Percentiles rank a stretch among this genome's conserved stretches.
These are phyloP conservation scores for Meghimatium bilineatum DNA, from an alignment of 2,888 invertebrate species.

Conservation along the genomic window DNA sequence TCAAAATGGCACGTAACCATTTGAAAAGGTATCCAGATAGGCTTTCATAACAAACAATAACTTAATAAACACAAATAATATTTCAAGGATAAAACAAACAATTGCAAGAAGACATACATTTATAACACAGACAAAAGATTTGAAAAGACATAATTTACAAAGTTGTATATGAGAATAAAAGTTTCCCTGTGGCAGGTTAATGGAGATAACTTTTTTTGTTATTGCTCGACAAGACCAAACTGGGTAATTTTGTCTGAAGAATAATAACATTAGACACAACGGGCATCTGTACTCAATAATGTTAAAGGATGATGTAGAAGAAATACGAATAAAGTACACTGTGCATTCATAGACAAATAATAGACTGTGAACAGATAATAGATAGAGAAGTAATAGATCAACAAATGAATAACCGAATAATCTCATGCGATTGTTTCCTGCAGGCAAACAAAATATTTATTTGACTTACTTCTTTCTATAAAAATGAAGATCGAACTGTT, in stretches of 20 bases:
- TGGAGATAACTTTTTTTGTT: too few relatives aligned
- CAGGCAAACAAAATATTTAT: not conserved
- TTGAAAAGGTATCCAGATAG: too few relatives aligned
- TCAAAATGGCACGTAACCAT: too few relatives aligned
- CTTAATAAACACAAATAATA: too few relatives aligned
- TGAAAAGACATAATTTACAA: too few relatives aligned
- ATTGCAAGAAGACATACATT: too few relatives aligned
- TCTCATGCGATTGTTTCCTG: slow-evolving; percentile 10
- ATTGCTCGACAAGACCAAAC: too few relatives aligned
- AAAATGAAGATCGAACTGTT: slow-evolving; percentile 22
- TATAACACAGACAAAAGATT: too few relatives aligned
- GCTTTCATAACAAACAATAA: too few relatives aligned
- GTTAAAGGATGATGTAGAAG: not conserved
- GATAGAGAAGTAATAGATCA: not conserved
- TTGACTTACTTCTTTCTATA: not conserved
- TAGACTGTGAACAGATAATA: not conserved
- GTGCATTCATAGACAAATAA: slow-evolving; percentile 18
- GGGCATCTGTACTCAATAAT: not conserved
- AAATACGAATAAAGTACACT: not conserved
- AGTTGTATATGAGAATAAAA: too few relatives aligned
- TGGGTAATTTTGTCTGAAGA: not conserved
- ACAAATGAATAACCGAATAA: slow-evolving; percentile 11
- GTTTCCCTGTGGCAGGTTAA: too few relatives aligned
- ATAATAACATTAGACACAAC: not conserved
- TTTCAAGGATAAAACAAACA: too few relatives aligned